These are phyloP conservation scores for Chromoteleia sp. DNA, from an alignment of 2,888 invertebrate genomes.

Conservation along the genomic window DNA sequence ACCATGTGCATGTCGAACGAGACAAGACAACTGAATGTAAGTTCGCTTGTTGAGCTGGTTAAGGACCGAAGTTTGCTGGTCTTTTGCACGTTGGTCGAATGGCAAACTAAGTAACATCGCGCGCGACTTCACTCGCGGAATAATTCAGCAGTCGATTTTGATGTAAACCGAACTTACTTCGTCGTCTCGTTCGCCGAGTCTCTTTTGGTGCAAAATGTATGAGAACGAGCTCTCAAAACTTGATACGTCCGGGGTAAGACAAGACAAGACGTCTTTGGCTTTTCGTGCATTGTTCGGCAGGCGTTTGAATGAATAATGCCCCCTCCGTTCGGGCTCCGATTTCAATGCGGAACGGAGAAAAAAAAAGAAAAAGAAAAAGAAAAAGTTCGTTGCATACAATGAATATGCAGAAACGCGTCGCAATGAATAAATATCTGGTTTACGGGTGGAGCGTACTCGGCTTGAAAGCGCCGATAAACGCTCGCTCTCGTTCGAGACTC, in stretches of 20 bases:
- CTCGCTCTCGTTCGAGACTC: slow-evolving; percentile 12
- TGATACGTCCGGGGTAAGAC: slow-evolving; percentile 55
- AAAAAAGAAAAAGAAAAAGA: not conserved
- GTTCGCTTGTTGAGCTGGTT: too few relatives aligned
- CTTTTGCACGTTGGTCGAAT: slow-evolving; percentile 4
- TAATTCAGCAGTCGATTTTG: slow-evolving; percentile 45
- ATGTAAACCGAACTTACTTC: slow-evolving; percentile 17
- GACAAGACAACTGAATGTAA: too few relatives aligned
- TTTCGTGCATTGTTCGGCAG: slow-evolving; percentile 59
- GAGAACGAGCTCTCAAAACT: slow-evolving; percentile 46
- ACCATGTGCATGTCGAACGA: too few relatives aligned
- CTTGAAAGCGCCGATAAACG: slow-evolving; percentile 28
- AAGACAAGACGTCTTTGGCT: slow-evolving; percentile 57
- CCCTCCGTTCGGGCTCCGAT: slow-evolving; percentile 32
- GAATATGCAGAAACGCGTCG: slow-evolving; percentile 59
- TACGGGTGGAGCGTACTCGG: slow-evolving; percentile 19
- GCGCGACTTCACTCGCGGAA: slow-evolving; percentile 16
- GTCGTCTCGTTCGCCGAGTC: not conserved
- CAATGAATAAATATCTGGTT: slow-evolving; percentile 59
- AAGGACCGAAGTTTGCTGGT: too few relatives aligned
- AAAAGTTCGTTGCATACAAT: slow-evolving; percentile 36
- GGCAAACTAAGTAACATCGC: slow-evolving; percentile 37
- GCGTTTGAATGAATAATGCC: slow-evolving; percentile 58
- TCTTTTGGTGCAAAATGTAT: slow-evolving; percentile 32
- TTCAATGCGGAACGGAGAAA: slow-evolving; percentile 41